Conservation (phyloP, 2,797 vertebrate genomes). For the Choloepus didactylus region DNA sequence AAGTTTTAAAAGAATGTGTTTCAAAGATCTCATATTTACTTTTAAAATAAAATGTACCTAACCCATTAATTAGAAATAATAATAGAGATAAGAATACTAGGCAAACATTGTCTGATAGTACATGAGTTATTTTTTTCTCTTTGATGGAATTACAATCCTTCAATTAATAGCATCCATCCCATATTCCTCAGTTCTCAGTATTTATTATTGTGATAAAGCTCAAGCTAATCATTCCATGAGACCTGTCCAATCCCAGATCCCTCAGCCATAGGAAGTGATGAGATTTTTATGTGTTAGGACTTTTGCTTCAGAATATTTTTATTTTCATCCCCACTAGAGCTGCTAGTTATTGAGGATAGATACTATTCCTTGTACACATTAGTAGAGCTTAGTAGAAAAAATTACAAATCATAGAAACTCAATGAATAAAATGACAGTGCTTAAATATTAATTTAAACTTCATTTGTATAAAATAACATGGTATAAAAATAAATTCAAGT, state of each 20-base stretch:
- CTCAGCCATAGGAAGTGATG: not conserved
- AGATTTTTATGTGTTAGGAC: not conserved
- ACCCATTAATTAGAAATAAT: conserved; percentile 27
- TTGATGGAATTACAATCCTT: conserved; percentile 48
- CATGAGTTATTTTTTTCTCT: conserved; percentile 52
- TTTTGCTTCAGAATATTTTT: not conserved
- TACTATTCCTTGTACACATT: not conserved
- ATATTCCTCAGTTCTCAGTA: conserved; percentile 46
- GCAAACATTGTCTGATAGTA: conserved; percentile 43
- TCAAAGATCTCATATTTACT: conserved; percentile 62
- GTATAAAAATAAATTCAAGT: not conserved
- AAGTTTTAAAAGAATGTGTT: not conserved
- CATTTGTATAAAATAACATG: not conserved
- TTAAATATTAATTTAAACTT: conserved; percentile 14
- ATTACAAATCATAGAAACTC: not conserved
- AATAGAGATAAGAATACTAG: conserved; percentile 46
- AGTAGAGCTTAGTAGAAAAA: not conserved
- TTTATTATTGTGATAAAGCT: conserved; percentile 70
- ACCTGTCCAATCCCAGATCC: not conserved
- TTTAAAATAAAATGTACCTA: conserved; percentile 65
- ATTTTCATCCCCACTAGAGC: not conserved
- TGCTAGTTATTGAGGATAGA: not conserved
- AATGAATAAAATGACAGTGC: not conserved
- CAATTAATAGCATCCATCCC: conserved; percentile 63
- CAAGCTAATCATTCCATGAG: conserved; percentile 59